Conservation (phyloP, 2,797 vertebrate genomes). For the Melanotaenia maccullochi region DNA sequence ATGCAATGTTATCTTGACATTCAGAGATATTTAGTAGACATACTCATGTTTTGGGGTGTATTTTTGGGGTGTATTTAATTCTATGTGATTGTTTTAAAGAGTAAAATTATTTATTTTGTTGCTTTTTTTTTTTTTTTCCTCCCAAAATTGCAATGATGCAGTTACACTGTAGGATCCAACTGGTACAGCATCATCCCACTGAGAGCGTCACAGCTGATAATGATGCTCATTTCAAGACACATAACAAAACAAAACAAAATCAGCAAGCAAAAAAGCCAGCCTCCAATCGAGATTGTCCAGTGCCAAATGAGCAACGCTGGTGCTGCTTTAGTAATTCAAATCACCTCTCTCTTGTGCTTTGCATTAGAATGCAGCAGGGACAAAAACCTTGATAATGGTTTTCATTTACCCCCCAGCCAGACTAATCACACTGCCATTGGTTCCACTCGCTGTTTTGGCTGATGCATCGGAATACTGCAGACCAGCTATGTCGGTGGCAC, state of each 20-base stretch:
- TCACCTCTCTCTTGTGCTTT: constrained; percentile 69
- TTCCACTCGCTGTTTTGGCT: constrained; percentile 73
- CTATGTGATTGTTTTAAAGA: no score
- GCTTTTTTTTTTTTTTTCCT: background rate
- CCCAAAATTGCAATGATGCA: constrained; percentile 41
- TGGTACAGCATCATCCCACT: constrained; percentile 41
- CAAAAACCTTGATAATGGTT: constrained; percentile 81
- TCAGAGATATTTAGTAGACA: no score
- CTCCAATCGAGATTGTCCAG: constrained; percentile 59
- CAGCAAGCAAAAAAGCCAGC: constrained; percentile 54
- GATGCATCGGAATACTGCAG: constrained; percentile 67
- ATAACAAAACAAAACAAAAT: constrained; percentile 71
- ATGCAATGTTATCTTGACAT: no score
- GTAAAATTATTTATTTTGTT: no score
- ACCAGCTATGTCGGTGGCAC: constrained; percentile 53
- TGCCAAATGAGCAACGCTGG: constrained; percentile 57
- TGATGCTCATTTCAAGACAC: constrained; percentile 62
- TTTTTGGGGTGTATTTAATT: no score
- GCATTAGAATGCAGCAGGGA: constrained; percentile 70
- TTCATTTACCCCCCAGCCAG: constrained; percentile 82
- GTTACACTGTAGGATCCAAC: constrained; percentile 17
- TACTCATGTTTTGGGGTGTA: no score
- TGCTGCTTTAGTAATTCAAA: constrained; percentile 71
- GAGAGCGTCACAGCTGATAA: constrained; percentile 57
- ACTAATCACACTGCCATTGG: constrained; percentile 79